Evolutionary conservation across 92 coral and sea anemone genomes (phyloP).

Genomic region (Parazoanthus swiftii): DNA sequence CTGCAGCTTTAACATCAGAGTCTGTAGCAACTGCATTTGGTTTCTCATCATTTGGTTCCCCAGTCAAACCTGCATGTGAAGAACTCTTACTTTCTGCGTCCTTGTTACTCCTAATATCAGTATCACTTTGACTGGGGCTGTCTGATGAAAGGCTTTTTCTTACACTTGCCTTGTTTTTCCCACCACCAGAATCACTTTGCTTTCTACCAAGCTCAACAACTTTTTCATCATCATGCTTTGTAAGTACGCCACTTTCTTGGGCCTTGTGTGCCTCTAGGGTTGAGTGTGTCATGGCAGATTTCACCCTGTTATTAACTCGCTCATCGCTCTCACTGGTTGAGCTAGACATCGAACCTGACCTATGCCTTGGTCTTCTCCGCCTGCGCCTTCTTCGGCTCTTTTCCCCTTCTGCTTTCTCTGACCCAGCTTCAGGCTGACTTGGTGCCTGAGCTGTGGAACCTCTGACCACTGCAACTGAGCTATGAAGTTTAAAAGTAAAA

Average conservation of each 20-base stretch:
- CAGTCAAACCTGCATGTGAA: neutral
- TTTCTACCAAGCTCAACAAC: neutral
- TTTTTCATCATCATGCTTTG: neutral
- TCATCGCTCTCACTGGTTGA: slow-evolving; percentile 89
- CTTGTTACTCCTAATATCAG: slow-evolving; percentile 31
- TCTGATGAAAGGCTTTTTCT: slow-evolving; percentile 32
- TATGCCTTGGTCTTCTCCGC: slow-evolving; percentile 70
- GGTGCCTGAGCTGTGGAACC: neutral
- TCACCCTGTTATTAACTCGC: slow-evolving; percentile 55
- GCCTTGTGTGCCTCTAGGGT: slow-evolving; percentile 1
- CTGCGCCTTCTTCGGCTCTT: slow-evolving; percentile 74
- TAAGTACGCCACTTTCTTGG: neutral
- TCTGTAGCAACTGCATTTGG: neutral
- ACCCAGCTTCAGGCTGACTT: slow-evolving; percentile 45
- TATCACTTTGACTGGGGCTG: slow-evolving; percentile 69
- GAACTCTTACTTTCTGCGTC: neutral
- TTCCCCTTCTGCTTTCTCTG: slow-evolving; percentile 60
- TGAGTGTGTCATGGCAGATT: slow-evolving; percentile 28
- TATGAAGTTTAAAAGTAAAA: neutral
- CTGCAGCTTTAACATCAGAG: neutral
- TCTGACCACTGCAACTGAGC: neutral
- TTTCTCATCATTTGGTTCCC: neutral
- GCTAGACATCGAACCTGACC: slow-evolving; percentile 86
- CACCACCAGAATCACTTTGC: neutral
- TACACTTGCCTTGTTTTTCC: neutral